Evolutionary conservation across 2,888 invertebrate genomes (phyloP).

Genomic region (Octodonta nipae): DNA sequence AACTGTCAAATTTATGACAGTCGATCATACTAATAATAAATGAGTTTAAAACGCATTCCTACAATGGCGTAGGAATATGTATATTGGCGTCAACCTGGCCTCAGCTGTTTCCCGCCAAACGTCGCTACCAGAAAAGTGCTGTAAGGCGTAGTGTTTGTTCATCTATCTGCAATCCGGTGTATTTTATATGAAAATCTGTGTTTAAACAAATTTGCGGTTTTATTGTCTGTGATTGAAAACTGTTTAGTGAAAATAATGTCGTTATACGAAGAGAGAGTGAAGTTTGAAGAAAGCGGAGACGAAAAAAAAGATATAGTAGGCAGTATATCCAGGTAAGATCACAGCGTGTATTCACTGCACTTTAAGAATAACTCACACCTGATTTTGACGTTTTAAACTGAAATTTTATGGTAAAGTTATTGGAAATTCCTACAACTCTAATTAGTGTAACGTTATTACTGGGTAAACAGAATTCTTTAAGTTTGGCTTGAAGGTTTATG

Average conservation of each 20-base stretch:
- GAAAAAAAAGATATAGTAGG: conserved; percentile 40
- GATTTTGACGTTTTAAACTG: conserved; percentile 34
- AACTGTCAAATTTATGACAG: too few species aligned
- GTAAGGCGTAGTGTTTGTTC: conserved; percentile 42
- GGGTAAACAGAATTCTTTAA: too few species aligned
- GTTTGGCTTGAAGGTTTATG: too few species aligned
- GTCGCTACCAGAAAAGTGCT: conserved; percentile 50
- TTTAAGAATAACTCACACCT: conserved; percentile 29
- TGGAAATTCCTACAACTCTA: too few species aligned
- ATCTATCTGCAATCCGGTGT: conserved; percentile 33
- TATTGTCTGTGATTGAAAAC: conserved; percentile 22
- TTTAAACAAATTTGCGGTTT: too few species aligned
- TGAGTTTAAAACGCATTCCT: too few species aligned
- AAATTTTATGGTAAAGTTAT: too few species aligned
- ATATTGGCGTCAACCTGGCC: conserved; percentile 39
- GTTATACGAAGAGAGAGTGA: conserved; percentile 41
- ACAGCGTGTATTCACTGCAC: conserved; percentile 22
- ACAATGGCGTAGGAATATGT: conserved; percentile 32
- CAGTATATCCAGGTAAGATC: conserved; percentile 37
- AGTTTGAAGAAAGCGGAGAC: conserved; percentile 41
- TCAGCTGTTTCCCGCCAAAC: conserved; percentile 61
- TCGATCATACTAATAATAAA: too few species aligned
- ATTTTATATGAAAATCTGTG: conserved; percentile 18
- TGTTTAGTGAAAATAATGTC: conserved; percentile 33
- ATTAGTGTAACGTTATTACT: too few species aligned